A percentile compares a stretch with the other conserved stretches of the same genome.
phyloP scores from a whole-genome alignment of 1,140 invertebrate genomes.

The Ephestia elutella region DNA sequence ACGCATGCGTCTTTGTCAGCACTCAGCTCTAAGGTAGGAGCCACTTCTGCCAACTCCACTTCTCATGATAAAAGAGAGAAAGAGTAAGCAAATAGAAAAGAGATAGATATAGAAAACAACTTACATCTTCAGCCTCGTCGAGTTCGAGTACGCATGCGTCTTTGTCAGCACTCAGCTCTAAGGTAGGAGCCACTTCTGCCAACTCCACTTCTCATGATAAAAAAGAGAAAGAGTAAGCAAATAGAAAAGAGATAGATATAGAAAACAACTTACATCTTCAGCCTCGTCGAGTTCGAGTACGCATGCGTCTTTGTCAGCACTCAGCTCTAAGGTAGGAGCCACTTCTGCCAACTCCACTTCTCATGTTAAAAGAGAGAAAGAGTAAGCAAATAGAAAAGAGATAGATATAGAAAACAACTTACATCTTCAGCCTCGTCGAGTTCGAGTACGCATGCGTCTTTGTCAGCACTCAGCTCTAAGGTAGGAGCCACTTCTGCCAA shows the following conservation, averaged over 20 bases:
- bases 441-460: constrained; percentile 56
- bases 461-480: constrained; percentile 50
- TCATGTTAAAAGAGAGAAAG: too few relatives aligned
- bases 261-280: constrained; percentile 52
- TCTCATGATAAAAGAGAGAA: too few relatives aligned
- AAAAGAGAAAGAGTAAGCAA: too few relatives aligned
- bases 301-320: constrained; percentile 56
- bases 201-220: constrained; percentile 41
- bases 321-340: constrained; percentile 46
- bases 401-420: too few relatives aligned
- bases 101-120: constrained; percentile 17
- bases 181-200: constrained; percentile 42
- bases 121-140: constrained; percentile 62
- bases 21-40: constrained; percentile 47
- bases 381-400: too few relatives aligned
- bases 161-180: constrained; percentile 54
- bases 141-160: constrained; percentile 57
- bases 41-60: constrained; percentile 39
- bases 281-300: constrained; percentile 57
- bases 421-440: constrained; percentile 63
- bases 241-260: too few relatives aligned
- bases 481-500: constrained; percentile 43
- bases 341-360: constrained; percentile 42
- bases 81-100: background rate
- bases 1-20: constrained; percentile 60